A percentile compares a stretch with the other conserved stretches of the same genome.
phyloP scores from a whole-genome alignment of 2,797 vertebrate species.

The Falco naumanni region DNA sequence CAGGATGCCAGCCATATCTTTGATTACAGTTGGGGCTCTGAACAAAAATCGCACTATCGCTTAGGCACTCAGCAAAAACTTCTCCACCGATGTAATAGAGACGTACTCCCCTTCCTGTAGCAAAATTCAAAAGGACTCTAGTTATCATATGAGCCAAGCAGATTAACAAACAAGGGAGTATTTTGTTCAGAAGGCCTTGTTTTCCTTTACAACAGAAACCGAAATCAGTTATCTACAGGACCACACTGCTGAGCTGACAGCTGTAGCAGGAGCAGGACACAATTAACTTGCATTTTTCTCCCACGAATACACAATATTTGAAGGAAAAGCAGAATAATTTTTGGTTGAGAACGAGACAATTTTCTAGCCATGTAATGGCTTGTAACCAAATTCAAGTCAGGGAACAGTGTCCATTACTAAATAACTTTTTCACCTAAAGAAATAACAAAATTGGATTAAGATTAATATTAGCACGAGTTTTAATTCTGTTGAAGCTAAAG shows the following conservation, averaged over 20 bases:
- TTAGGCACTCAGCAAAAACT: conserved; percentile 98
- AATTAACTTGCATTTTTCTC: not conserved
- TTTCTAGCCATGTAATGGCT: not conserved
- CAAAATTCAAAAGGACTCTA: not conserved
- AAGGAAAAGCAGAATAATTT: not conserved
- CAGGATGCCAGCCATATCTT: conserved; percentile 98
- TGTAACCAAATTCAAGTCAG: not conserved
- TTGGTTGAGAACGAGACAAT: not conserved
- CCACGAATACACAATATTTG: fast-evolving
- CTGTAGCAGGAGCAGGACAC: not conserved
- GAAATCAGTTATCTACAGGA: not conserved
- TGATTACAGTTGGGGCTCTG: conserved; percentile 99
- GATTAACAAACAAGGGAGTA: not conserved
- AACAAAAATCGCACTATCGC: conserved; percentile 98
- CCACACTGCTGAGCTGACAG: not conserved
- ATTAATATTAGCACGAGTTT: not conserved
- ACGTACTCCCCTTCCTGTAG: conserved; percentile 91
- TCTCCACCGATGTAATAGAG: conserved; percentile 98
- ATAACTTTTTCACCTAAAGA: not conserved
- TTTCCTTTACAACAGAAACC: not conserved
- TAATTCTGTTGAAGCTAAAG: not conserved
- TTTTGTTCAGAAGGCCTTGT: not conserved
- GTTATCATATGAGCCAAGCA: not conserved
- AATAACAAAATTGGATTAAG: not conserved
- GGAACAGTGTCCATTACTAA: not conserved